Evolutionary conservation across 1,140 invertebrate species (phyloP), one percentile per base, ranked within the genome.

Genomic region (Zelostemma sp.): DNA sequence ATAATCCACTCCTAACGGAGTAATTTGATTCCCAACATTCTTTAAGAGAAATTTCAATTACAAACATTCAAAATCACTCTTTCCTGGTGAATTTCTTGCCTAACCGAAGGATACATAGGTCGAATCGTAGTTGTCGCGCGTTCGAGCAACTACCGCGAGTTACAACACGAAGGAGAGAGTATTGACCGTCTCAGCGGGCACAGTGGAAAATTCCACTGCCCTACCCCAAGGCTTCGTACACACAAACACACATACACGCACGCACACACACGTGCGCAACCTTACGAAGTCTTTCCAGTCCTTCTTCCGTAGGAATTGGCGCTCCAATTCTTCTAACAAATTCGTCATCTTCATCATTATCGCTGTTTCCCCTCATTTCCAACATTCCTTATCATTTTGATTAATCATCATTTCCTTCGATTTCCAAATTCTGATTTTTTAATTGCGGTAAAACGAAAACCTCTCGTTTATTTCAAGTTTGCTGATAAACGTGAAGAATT

Each of bases 181-280:
- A 82, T 82, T 82, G 82, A 84, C 82, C 80, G 82, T 82, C 77
- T 78, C 78, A 74, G 74, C 73, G 59, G 63, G 76, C 75, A 70
- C 75, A 82, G 81, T 83, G 81, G 81, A 83, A 83, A 81, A 82
- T 83, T 83, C 81, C 81, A 82, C 79, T 83, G 79, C 75, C 80
- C 80, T 81, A 81, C 80, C 80, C 78, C 75, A 78, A 77, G 69
- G 69, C 53, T 57, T 49, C 31, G 28, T 35, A 55, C 60, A 48
- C 57, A 43, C 58, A 62, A 31, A 31, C 35, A 25, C n/a, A 41
- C 28, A 56, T 9, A 55, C 40, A 56, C 51, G 16, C 43, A 61
- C 53, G 16, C 53, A 43, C 51, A 62, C 35, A 56, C 19, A 47
- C 55, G 50, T 46, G 48, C 15, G 11, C 21, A n/a, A n/a, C n/a